A percentile compares a stretch with the other conserved stretches of the same genome.
These are phyloP conservation scores for Homalodisca vitripennis DNA, from an alignment of 1,140 invertebrate genomes.

Conservation along the genomic window DNA sequence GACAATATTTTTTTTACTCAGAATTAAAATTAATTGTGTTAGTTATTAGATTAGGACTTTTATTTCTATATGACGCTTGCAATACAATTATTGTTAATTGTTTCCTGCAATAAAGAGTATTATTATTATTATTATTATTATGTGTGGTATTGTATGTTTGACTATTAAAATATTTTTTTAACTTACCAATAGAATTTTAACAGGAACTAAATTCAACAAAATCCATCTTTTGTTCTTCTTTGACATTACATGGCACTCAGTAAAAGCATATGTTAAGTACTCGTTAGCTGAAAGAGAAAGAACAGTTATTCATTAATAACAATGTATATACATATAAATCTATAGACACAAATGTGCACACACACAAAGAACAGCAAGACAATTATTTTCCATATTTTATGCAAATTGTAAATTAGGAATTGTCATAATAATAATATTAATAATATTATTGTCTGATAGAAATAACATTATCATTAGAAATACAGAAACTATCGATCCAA, in stretches of 20 bases:
- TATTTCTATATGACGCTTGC: no score
- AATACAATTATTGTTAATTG: no score
- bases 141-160: background rate
- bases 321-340: background rate
- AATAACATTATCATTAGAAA: no score
- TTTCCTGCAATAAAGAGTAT: background rate
- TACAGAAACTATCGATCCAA: no score
- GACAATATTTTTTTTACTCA: no score
- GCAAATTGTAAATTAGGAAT: background rate
- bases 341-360: background rate
- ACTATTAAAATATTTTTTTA: background rate
- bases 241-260: slow-evolving; percentile 80
- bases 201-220: slow-evolving; percentile 94
- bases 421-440: background rate
- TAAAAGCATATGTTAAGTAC: slow-evolving; percentile 89
- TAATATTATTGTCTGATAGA: no score
- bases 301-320: background rate
- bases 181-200: slow-evolving; percentile 71
- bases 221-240: slow-evolving; percentile 90
- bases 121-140: background rate
- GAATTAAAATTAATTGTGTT: no score
- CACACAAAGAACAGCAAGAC: background rate
- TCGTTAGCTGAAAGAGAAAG: slow-evolving; percentile 73
- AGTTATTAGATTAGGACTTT: no score
- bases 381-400: background rate